A percentile compares a stretch with the other conserved stretches of the same genome.
These are phyloP conservation scores for Agrotis exclamationis DNA, from an alignment of 2,888 invertebrate genomes.

Conservation along the genomic window DNA sequence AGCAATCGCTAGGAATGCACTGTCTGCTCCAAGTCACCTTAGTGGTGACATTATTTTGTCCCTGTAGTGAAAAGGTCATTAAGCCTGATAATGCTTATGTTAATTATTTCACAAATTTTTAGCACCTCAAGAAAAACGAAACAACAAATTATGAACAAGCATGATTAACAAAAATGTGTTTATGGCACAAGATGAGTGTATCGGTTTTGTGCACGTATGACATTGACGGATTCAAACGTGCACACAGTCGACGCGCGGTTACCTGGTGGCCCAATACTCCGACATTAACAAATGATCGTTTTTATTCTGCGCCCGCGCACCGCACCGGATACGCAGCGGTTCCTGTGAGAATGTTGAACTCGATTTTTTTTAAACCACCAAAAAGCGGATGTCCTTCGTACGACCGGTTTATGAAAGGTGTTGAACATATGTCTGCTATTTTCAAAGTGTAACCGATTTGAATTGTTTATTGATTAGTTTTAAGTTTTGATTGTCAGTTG, in stretches of 20 bases:
- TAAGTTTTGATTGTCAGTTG: conserved; percentile 53
- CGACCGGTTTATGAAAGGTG: conserved; percentile 91
- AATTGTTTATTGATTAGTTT: conserved; percentile 64
- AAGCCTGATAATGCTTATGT: too few species aligned
- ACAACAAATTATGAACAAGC: neutral
- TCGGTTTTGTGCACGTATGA: conserved; percentile 56
- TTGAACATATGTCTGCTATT: conserved; percentile 89
- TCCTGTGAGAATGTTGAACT: conserved; percentile 90
- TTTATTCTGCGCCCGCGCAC: conserved; percentile 88
- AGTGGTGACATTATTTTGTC: too few species aligned
- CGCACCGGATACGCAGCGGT: conserved; percentile 89
- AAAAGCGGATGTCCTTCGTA: conserved; percentile 91
- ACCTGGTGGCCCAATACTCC: conserved; percentile 80
- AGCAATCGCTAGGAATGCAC: too few species aligned
- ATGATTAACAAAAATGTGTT: conserved; percentile 17
- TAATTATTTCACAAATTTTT: neutral
- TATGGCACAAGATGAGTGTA: conserved; percentile 13
- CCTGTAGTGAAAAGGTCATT: too few species aligned
- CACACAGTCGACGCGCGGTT: conserved; percentile 71
- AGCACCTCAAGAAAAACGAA: neutral
- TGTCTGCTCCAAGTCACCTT: too few species aligned
- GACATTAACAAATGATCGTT: conserved; percentile 89
- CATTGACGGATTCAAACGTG: conserved; percentile 72
- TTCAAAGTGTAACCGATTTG: conserved; percentile 77
- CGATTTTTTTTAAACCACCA: conserved; percentile 85